Base-by-base conservation (phyloP, 2,797 vertebrate genomes). In the Sebastes umbrosus region DNA sequence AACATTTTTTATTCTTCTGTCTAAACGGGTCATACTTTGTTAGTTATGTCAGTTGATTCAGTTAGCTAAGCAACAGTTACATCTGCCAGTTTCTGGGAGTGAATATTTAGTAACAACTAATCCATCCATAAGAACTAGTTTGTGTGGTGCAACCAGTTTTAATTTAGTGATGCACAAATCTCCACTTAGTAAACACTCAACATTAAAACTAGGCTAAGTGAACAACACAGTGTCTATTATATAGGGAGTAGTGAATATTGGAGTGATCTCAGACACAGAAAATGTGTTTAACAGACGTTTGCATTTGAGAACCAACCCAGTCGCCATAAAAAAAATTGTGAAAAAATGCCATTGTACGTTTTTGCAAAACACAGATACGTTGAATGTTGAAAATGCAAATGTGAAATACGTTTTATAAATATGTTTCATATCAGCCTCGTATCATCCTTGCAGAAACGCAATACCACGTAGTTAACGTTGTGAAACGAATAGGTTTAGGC, bases 1-100 rank as follows among this genome's bases (percentile, higher is more conserved):
- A 18, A 46, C 16, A 46, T 46, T 8, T 46, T 0, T 2, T 46
- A 46, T 0, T 46, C 43, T 46, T 18, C 43, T 1, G 16, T 46
- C 43, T 46, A 18, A 46, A 46, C 0, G 16, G 43, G 43, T 46
- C 16, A 46, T 46, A 46, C 43, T 52, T 1, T 52, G 43, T 46
- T 46, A 46, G 43, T 46, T 46, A n/a, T 52, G 43, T 46, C 14
- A 46, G 43, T 46, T 46, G 16, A 46, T 18, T 46, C 16, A 46
- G 1, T 46, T 46, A 46, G 43, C 43, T 46, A 18, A 18, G 16
- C 43, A 46, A 46, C 43, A 46, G 43, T 46, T 46, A 46, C 16
- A 18, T 18, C 43, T 46, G 16, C 16, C 16, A 46, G 43, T 46
- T 46, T 46, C 16, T 46, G 43, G 43, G 43, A 46, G 16, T 18